Base-by-base conservation (phyloP, 2,113 vertebrate species). In the Hystrix brachyura region DNA sequence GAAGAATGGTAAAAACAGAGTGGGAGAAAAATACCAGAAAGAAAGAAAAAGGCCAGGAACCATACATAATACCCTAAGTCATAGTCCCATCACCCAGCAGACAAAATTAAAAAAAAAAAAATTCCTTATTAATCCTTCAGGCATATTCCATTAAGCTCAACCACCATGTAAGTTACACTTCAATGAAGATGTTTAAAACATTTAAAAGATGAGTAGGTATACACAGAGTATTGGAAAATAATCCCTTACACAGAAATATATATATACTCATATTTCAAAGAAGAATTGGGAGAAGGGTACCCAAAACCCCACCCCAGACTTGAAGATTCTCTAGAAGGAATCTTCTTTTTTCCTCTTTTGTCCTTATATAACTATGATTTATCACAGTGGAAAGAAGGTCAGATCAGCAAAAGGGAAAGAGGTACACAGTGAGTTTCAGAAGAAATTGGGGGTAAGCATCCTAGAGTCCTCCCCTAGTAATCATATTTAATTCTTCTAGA, bases 381-480 rank as follows among this genome's bases (percentile, higher is more conserved):
- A 1, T 21, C 69, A 71, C 34, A 43, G 18, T 9, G 69, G n/a
- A 23, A 71, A 19, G 9, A 10, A 15, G 7, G 38, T 9, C 25
- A 5, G 55, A 34, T 8, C 5, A 34, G 21, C 14, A 7, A 12
- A 46, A 25, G 18, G 21, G 5, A 17, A 55, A 69, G n/a, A 43
- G 6, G 2, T 69, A 3, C 18, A 3, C 62, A 34, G 19, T 21
- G 34, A 76, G 29, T 0, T 53, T 5, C 57, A 64, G 69, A 55
- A 12, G 34, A 32, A 21, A 51, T 15, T 12, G 5, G 53, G 19
- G 5, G 3, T 9, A 71, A 71, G 21, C 17, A n/a, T 38, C 69
- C 21, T 7, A 3, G 15, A 27, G 21, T 57, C 7, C 0, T 38
- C 29, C n/a, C 10, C 18, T 7, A 0, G 12, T 2, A 27, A 5